Evolutionary conservation across 2,797 vertebrate species (phyloP).

Genomic region (Gambelia wislizenii): DNA sequence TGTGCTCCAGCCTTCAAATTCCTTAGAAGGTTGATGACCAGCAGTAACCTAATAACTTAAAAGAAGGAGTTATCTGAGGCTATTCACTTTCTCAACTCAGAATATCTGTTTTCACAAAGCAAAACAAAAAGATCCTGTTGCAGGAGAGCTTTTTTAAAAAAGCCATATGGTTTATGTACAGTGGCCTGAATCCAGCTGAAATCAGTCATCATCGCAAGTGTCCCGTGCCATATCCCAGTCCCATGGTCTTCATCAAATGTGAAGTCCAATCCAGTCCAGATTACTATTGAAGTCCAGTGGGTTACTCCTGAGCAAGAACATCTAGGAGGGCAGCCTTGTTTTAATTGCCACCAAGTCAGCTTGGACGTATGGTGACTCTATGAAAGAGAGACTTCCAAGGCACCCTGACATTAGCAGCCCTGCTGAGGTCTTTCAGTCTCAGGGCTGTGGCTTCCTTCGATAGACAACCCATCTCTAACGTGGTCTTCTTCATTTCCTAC

Average conservation of each 20-base stretch:
- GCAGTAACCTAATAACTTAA: background rate
- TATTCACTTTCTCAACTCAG: slow-evolving; percentile 51
- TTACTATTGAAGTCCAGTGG: background rate
- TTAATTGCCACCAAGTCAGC: no score
- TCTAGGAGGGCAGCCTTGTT: no score
- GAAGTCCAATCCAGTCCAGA: background rate
- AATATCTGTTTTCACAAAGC: background rate
- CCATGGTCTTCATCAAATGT: background rate
- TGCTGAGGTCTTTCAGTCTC: no score
- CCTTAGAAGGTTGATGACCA: slow-evolving; percentile 47
- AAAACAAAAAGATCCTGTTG: background rate
- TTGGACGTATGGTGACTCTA: no score
- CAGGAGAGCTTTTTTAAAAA: background rate
- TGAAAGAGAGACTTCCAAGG: no score
- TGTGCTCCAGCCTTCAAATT: background rate
- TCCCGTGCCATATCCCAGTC: no score
- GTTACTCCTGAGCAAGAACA: no score
- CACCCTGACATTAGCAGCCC: no score
- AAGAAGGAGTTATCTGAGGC: slow-evolving; percentile 48
- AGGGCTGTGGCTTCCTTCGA: no score
- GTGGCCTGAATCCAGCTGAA: background rate
- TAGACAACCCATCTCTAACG: no score
- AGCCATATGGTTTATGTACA: background rate
- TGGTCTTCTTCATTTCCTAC: no score
- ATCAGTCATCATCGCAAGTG: no score